phyloP scores from a whole-genome alignment of 2,113 vertebrate genomes.

The Dolichotis patagonum region DNA sequence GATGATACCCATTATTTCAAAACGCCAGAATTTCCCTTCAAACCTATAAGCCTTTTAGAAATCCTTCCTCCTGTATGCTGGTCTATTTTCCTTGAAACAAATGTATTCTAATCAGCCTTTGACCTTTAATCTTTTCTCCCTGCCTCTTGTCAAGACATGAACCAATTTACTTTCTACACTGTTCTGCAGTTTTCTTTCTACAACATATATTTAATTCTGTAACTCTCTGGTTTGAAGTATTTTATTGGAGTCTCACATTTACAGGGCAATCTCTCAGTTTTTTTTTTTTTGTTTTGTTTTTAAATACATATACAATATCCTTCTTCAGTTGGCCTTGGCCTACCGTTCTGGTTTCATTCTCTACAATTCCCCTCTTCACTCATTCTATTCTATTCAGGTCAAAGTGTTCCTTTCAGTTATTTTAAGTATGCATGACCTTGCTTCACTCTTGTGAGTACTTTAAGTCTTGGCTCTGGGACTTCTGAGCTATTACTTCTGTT shows the following conservation, averaged over 20 bases:
- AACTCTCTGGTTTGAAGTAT: neutral
- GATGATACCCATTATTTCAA: accelerated
- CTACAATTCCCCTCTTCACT: neutral
- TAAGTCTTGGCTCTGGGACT: neutral
- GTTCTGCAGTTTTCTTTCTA: neutral
- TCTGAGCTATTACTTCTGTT: neutral
- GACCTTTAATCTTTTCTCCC: too few relatives aligned
- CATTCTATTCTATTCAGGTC: neutral
- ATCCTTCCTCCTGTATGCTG: neutral
- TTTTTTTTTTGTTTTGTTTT: neutral
- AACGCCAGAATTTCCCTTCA: neutral
- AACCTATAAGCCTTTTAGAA: neutral
- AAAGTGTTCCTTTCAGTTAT: conserved; percentile 6
- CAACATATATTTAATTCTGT: neutral
- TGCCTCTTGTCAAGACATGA: neutral
- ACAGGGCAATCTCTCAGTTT: neutral
- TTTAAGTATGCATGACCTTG: conserved; percentile 15
- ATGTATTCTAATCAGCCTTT: neutral
- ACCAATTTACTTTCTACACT: neutral
- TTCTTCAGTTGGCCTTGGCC: neutral
- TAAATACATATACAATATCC: neutral
- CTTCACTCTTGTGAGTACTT: conserved; percentile 3
- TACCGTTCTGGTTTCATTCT: neutral
- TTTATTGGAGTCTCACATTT: neutral
- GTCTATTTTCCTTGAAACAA: conserved; percentile 1